phyloP scores from a whole-genome alignment of 2,888 invertebrate species.

The Tubiluchus corallicola region DNA sequence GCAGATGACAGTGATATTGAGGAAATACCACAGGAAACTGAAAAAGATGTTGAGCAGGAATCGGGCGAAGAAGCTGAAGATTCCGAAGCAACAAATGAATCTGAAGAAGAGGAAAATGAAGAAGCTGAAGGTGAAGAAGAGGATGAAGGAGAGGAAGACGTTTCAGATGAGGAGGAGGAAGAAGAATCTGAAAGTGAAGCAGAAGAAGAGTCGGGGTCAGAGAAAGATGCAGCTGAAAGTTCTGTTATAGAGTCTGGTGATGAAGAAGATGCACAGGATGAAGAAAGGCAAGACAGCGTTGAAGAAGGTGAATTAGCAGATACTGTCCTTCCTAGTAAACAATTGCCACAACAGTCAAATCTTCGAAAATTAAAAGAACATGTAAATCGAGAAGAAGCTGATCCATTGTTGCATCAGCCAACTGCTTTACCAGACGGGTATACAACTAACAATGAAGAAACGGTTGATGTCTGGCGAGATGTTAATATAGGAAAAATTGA shows the following conservation, averaged over 20 bases:
- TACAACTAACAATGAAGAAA: conserved; percentile 12
- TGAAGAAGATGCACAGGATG: conserved; percentile 5
- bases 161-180: conserved; percentile 12
- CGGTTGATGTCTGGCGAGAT: too few relatives aligned
- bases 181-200: conserved; percentile 6
- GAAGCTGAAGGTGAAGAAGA: conserved; percentile 12
- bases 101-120: conserved; percentile 8
- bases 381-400: too few relatives aligned
- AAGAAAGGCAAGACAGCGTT: background rate
- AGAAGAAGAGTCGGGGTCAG: background rate
- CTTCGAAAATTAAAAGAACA: too few relatives aligned
- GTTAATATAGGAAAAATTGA: conserved; percentile 12
- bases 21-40: conserved; percentile 11
- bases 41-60: conserved; percentile 10
- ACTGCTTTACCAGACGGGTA: too few relatives aligned
- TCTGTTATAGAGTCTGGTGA: conserved; percentile 2
- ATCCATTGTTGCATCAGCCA: too few relatives aligned
- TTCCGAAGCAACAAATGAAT: background rate
- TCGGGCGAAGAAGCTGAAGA: background rate
- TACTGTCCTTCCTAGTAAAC: too few relatives aligned
- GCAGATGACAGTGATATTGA: conserved; percentile 14
- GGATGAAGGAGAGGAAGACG: conserved; percentile 13
- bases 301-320: conserved; percentile 12
- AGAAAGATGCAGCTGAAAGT: background rate
- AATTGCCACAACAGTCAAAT: too few relatives aligned